Base-by-base conservation (phyloP, 2,888 invertebrate genomes). In the Aproaerema taeniolella region DNA sequence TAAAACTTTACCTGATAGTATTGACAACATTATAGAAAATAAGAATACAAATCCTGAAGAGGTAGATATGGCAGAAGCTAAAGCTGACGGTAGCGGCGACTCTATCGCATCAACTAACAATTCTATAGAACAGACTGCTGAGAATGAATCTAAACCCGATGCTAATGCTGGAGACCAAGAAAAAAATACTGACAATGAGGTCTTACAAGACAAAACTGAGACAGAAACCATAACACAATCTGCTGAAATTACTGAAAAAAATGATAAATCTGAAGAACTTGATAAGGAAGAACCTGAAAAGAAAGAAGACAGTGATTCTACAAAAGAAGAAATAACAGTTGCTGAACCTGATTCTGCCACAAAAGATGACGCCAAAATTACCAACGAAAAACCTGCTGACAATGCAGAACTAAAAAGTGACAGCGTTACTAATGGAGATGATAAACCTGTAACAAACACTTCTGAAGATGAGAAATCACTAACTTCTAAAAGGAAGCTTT, bases 401-500 rank as follows among this genome's bases (percentile, higher is more conserved):
- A n/a, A n/a, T n/a, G n/a, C n/a, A n/a, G n/a, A n/a, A n/a, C n/a
- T n/a, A n/a, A n/a, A n/a, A n/a, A n/a, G n/a, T n/a, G n/a, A n/a
- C n/a, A n/a, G n/a, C n/a, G n/a, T n/a, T n/a, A n/a, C n/a, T n/a
- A n/a, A n/a, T n/a, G n/a, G n/a, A n/a, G n/a, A n/a, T n/a, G n/a
- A n/a, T n/a, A n/a, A n/a, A n/a, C n/a, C n/a, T n/a, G n/a, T n/a
- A n/a, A n/a, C n/a, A n/a, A n/a, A n/a, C n/a, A n/a, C n/a, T n/a
- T n/a, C n/a, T n/a, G n/a, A 16, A 35, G 38, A 45, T 24, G 46
- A 46, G 25, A 1, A 2, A 2, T 10, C 26, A 11, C 52, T 47
- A 17, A 62, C 63, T 39, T 61, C 67, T 31, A 85, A 86, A 59
- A 64, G 85, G 37, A 85, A 83, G 55, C 51, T 70, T 1, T 60